Percentiles rank a stretch among this genome's conserved stretches.
Evolutionary conservation across 2,797 vertebrate genomes (phyloP).

Genomic region (Tiaroga cobitis): DNA sequence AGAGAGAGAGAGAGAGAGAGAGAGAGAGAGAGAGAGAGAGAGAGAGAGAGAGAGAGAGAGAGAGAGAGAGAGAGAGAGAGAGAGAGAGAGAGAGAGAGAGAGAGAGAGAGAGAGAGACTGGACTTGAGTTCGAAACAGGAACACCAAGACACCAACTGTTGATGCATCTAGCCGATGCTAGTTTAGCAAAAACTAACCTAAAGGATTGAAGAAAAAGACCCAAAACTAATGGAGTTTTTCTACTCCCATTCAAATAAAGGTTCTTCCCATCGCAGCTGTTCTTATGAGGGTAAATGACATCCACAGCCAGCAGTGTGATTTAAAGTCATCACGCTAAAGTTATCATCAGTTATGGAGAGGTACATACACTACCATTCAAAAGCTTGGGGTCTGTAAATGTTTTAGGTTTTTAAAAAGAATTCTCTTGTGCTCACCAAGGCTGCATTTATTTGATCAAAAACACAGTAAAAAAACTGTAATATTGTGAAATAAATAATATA

Average conservation of each 20-base stretch:
- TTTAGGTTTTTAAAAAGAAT: not conserved
- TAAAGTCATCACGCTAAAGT: conserved; percentile 55
- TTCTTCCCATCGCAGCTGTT: conserved; percentile 41
- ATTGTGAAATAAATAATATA: not conserved
- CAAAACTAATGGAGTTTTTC: conserved; percentile 42
- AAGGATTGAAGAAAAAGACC: conserved; percentile 63
- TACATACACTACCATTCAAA: not conserved
- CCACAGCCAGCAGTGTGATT: conserved; percentile 61
- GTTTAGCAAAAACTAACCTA: conserved; percentile 57
- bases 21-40: too few relatives aligned
- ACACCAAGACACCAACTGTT: conserved; percentile 47
- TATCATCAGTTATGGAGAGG: conserved; percentile 30
- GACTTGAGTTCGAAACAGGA: conserved; percentile 20
- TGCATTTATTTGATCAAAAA: not conserved
- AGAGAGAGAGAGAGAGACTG: not conserved
- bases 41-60: too few relatives aligned
- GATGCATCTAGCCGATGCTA: conserved; percentile 40
- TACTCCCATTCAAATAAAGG: conserved; percentile 60
- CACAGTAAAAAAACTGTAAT: not conserved
- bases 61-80: too few relatives aligned
- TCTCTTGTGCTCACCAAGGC: not conserved
- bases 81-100: not conserved
- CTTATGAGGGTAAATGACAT: conserved; percentile 62
- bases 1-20: too few relatives aligned
- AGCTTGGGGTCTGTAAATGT: not conserved